phyloP scores from a whole-genome alignment of 1,140 invertebrate genomes.

The Conus betulinus region DNA sequence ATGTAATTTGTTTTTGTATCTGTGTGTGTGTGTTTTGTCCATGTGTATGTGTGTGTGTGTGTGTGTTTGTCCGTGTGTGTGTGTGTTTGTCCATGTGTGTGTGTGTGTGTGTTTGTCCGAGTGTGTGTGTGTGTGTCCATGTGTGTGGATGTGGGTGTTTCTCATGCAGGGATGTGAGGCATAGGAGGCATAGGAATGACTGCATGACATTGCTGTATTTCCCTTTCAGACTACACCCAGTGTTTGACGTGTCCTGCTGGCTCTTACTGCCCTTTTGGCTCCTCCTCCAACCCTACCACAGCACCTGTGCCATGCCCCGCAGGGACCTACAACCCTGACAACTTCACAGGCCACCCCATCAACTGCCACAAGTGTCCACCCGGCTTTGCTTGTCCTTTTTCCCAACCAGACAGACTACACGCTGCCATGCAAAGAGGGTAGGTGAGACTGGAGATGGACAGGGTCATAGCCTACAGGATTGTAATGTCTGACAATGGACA shows the following conservation, averaged over 20 bases:
- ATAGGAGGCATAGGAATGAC: neutral
- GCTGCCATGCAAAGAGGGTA: slow-evolving; percentile 66
- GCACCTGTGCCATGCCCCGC: slow-evolving; percentile 62
- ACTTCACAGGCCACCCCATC: slow-evolving; percentile 60
- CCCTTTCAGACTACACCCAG: slow-evolving; percentile 59
- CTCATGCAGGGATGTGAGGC: no score
- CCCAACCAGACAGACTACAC: slow-evolving; percentile 61
- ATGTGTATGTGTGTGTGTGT: neutral
- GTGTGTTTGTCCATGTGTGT: no score
- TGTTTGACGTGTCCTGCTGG: slow-evolving; percentile 67
- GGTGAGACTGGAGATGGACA: neutral
- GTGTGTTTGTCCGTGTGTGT: neutral
- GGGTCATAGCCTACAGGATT: no score
- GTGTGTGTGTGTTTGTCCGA: no score
- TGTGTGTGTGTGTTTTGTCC: no score
- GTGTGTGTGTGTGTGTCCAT: no score
- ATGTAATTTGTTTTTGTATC: no score
- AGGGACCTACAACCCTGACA: slow-evolving; percentile 67
- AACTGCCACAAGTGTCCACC: slow-evolving; percentile 68
- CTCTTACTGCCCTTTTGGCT: slow-evolving; percentile 67
- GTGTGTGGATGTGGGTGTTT: no score
- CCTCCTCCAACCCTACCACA: slow-evolving; percentile 54
- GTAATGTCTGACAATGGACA: no score
- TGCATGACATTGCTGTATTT: neutral
- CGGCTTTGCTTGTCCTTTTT: slow-evolving; percentile 65